phyloP scores from a whole-genome alignment of 1,140 invertebrate species.

The Phthorimaea operculella region DNA sequence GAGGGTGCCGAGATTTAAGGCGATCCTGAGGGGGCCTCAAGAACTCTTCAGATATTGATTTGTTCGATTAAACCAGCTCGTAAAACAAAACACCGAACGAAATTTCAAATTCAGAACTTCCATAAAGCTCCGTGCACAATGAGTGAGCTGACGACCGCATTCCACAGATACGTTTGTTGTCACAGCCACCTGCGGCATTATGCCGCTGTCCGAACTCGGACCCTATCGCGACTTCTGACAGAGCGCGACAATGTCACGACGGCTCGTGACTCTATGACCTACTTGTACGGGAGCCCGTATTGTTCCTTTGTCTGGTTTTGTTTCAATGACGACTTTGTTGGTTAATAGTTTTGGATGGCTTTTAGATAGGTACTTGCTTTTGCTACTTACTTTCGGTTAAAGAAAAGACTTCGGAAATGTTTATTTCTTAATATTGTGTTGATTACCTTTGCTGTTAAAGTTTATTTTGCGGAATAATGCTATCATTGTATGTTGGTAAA shows the following conservation, averaged over 20 bases:
- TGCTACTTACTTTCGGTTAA: too few species aligned
- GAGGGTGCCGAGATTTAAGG: too few species aligned
- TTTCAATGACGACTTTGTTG: background rate
- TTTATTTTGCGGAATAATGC: too few species aligned
- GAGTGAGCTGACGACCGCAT: background rate
- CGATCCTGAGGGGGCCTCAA: too few species aligned
- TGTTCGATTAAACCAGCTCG: too few species aligned
- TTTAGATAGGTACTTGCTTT: background rate
- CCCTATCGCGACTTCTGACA: conserved; percentile 27
- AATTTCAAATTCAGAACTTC: too few species aligned
- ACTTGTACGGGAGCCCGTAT: conserved; percentile 16
- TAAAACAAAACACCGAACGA: too few species aligned
- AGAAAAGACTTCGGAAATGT: too few species aligned
- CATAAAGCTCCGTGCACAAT: background rate
- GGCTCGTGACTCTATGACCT: conserved; percentile 28
- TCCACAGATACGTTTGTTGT: background rate
- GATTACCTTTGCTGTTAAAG: too few species aligned
- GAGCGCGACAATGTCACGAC: conserved; percentile 17
- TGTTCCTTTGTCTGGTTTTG: conserved; percentile 4
- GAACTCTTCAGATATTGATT: too few species aligned
- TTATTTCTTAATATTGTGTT: too few species aligned
- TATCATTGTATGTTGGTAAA: too few species aligned
- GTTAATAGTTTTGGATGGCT: background rate
- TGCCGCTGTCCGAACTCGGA: conserved; percentile 13
- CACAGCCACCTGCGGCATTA: conserved; percentile 9